Conservation (phyloP, 2,888 invertebrate species). For the Macrophya alboannulata region DNA sequence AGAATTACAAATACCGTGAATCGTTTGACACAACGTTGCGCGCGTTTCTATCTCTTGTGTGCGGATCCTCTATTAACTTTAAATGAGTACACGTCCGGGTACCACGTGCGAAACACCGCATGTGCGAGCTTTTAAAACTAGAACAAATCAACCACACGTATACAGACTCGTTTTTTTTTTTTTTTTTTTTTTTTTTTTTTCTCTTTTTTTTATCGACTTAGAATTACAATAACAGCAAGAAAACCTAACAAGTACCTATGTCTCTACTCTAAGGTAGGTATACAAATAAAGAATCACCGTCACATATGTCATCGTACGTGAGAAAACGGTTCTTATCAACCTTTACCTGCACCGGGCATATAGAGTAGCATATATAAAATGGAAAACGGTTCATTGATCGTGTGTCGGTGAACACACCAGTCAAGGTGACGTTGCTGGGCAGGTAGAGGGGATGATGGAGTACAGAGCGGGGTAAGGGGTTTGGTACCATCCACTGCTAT, state of each 20-base stretch:
- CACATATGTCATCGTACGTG: neutral
- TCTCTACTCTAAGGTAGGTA: neutral
- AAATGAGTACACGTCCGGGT: neutral
- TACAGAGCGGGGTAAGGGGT: slow-evolving; percentile 23
- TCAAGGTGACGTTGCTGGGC: slow-evolving; percentile 29
- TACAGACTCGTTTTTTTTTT: neutral
- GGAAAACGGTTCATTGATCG: slow-evolving; percentile 53
- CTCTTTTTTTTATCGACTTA: slow-evolving; percentile 35
- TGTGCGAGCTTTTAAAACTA: slow-evolving; percentile 30
- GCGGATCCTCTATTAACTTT: neutral
- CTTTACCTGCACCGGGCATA: neutral
- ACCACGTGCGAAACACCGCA: slow-evolving; percentile 42
- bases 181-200: too few relatives aligned
- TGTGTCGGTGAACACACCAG: slow-evolving; percentile 49
- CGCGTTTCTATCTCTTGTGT: neutral
- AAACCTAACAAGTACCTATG: neutral
- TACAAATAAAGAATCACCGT: slow-evolving; percentile 4
- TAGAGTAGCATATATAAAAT: slow-evolving; percentile 26
- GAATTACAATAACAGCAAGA: slow-evolving; percentile 22
- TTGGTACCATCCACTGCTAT: slow-evolving; percentile 55
- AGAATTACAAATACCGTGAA: neutral
- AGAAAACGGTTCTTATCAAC: neutral
- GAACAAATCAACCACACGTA: neutral
- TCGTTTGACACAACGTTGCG: neutral
- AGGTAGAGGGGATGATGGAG: slow-evolving; percentile 13